Conservation (phyloP, 2,797 vertebrate genomes). For the Knipowitschia caucasica region DNA sequence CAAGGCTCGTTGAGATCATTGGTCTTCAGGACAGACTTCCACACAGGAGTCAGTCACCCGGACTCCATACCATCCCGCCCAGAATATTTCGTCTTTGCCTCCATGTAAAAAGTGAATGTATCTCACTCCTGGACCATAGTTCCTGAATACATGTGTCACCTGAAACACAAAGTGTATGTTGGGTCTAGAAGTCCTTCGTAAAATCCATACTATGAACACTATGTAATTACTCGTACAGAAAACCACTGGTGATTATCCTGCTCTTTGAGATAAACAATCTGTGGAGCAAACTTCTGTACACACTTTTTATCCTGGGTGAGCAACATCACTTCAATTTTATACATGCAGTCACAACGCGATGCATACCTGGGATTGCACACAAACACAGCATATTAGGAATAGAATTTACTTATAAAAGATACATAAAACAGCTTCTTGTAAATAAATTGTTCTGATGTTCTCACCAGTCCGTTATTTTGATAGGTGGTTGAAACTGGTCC, state of each 20-base stretch:
- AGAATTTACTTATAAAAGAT: no score
- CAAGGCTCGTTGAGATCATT: conserved; percentile 12
- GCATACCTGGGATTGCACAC: conserved; percentile 75
- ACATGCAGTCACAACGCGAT: conserved; percentile 83
- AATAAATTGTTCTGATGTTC: conserved; percentile 19
- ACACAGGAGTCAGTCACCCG: conserved; percentile 87
- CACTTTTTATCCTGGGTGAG: conserved; percentile 60
- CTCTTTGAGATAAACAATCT: conserved; percentile 74
- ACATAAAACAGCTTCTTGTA: background rate
- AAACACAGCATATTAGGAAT: background rate
- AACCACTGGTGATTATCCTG: conserved; percentile 83
- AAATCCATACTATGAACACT: background rate
- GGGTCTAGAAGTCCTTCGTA: background rate
- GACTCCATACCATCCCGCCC: conserved; percentile 90
- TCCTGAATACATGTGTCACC: conserved; percentile 82
- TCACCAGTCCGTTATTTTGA: conserved; percentile 88
- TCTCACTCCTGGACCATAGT: conserved; percentile 85
- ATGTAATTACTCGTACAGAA: conserved; percentile 67
- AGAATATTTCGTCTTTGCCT: conserved; percentile 84
- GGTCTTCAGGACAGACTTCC: conserved; percentile 68
- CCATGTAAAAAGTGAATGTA: conserved; percentile 83
- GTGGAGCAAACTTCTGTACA: conserved; percentile 71
- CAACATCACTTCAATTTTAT: conserved; percentile 77
- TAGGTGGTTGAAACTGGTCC: conserved; percentile 82
- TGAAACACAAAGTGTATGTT: conserved; percentile 38